Base-by-base conservation (phyloP, 2,113 vertebrate genomes). In the Montifringilla adamsi region DNA sequence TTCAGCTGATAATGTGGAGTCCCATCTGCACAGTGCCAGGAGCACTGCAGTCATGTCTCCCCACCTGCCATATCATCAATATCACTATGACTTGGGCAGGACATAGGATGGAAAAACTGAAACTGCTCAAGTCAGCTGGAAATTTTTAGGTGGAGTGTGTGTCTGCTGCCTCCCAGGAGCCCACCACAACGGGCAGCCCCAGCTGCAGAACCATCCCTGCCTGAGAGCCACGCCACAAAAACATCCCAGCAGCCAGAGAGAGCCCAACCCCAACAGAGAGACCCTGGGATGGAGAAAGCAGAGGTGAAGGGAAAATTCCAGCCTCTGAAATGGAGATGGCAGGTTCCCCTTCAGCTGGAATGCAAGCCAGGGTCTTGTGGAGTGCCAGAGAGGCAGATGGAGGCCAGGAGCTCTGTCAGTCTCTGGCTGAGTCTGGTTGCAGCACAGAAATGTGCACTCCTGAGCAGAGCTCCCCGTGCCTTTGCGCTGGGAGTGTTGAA, bases 21-120 rank as follows among this genome's bases (percentile, higher is more conserved):
- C 33, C 22, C 53, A 86, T 88, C 55, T 94, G 67, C 75, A 10
- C 30, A 76, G 77, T 76, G 91, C 74, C 39, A 37, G 87, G 58
- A 89, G 30, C 12, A 4, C 21, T 1, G 63, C 78, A 93, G 75
- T 93, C 92, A 78, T 84, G 84, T 91, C 63, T 88, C 92, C 63
- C 75, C 64, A 28, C 47, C 76, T 50, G 55, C 0, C 43, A 93
- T 95, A 94, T 23, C 64, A 93, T 93, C 93, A 63, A 72, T 93
- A 56, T 60, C n/a, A 85, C 75, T 88, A 92, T 94, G 96, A 96
- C 79, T 96, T 86, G 60, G 50, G 88, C 79, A 90, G 90, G 82
- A 91, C 68, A 91, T 23, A 59, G 79, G 92, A 55, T 92, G 92
- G 94, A 93, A 94, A 94, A 85, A 88, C 37, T 12, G 7, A 80